Evolutionary conservation across 2,888 invertebrate species (phyloP), one percentile per base, ranked within the genome.

Genomic region (Cepaea hortensis): DNA sequence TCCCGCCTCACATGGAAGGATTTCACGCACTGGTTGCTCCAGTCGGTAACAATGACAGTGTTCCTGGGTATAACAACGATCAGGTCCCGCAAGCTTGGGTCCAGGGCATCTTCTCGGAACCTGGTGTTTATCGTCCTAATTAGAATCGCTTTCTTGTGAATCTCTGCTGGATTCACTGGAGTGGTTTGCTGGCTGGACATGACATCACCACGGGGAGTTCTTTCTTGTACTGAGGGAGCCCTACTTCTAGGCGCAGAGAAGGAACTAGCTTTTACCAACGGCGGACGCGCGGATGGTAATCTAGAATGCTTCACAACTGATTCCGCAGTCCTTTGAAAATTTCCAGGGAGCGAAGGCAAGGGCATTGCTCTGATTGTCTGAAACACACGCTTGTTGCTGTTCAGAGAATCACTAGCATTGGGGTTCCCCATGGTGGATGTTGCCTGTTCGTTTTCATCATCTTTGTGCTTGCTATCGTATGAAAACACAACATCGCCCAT

Each of bases 21-120:
- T 85, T 88, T 89, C 80, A 89, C 87, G 50, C 89, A 87, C 76
- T 88, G 85, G 65, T 89, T 89, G 75, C 85, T 87, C 89, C 89
- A 89, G 77, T 89, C 89, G 5, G 88, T 89, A 18, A 89, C 77
- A 46, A 89, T 50, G 46, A 86, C 72, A n/a, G 85, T 85, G 55
- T 76, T 75, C 23, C 35, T 46, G 0, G 55, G 65, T 3, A 55
- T n/a, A 6, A 88, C 18, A 3, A 89, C 87, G 23, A 87, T 81
- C 23, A 89, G 65, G 80, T 89, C 89, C 15, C 86, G 85, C 7
- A 89, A 75, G 23, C 86, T 87, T 15, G 88, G 88, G 3, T 81
- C 23, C 1, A 61, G 55, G 23, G 72, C 79, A 70, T 89, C 89
- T n/a, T 89, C 87, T 61, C 85, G 79, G 70, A 85, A 86, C 81